phyloP scores from a whole-genome alignment of 2,113 vertebrate genomes.

The Pseudopodoces humilis region DNA sequence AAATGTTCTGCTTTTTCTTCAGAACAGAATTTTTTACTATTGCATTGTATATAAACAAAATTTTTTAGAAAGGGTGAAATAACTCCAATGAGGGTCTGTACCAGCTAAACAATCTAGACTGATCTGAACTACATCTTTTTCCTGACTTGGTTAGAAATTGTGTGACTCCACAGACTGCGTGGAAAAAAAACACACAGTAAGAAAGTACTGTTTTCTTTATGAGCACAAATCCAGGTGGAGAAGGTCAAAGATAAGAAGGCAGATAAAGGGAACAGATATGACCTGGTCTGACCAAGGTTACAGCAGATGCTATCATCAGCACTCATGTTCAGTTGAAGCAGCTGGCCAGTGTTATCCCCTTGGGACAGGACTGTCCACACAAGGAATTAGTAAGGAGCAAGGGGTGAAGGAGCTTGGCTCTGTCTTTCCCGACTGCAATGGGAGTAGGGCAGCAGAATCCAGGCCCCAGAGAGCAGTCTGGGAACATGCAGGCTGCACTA shows the following conservation, averaged over 20 bases:
- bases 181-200: neutral
- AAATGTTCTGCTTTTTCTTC: neutral
- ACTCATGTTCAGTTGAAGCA: neutral
- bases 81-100: neutral
- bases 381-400: neutral
- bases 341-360: neutral
- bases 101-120: neutral
- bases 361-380: neutral
- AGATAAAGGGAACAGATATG: neutral
- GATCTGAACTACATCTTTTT: neutral
- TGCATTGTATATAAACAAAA: neutral
- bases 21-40: neutral
- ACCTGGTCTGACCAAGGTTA: neutral
- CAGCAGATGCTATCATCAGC: neutral
- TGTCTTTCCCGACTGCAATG: neutral
- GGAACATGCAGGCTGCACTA: neutral
- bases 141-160: neutral
- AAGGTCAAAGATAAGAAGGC: neutral
- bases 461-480: neutral
- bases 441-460: neutral
- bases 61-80: neutral
- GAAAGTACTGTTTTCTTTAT: neutral
- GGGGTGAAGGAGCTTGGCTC: neutral
- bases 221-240: neutral
- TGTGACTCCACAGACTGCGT: fast-evolving